Percentiles rank a stretch among this genome's conserved stretches.
Conservation (phyloP, 2,888 invertebrate species). For the Idaea dimidiata region DNA sequence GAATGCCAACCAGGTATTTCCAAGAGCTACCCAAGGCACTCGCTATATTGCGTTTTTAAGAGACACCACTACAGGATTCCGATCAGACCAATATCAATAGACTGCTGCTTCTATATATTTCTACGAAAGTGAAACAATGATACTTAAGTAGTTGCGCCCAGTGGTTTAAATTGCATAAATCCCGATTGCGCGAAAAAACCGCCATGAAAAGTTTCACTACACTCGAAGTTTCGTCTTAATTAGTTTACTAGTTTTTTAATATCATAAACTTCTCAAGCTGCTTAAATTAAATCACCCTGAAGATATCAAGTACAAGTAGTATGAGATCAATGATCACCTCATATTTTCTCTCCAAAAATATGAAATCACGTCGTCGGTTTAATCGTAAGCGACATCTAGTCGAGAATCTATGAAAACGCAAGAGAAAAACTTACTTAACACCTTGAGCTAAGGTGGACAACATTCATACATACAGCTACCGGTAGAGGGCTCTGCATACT, state of each 20-base stretch:
- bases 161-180: too few species aligned
- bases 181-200: too few species aligned
- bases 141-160: background rate
- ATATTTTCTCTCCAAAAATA: background rate
- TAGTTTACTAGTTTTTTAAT: too few species aligned
- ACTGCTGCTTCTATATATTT: background rate
- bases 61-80: background rate
- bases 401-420: background rate
- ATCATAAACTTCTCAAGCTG: too few species aligned
- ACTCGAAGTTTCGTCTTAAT: too few species aligned
- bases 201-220: too few species aligned
- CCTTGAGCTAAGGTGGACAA: background rate
- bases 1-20: background rate
- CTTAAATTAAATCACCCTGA: too few species aligned
- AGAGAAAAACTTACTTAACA: background rate
- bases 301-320: too few species aligned
- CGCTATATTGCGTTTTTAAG: background rate
- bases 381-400: slow-evolving; percentile 3
- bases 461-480: background rate
- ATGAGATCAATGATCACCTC: too few species aligned
- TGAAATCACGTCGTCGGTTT: background rate
- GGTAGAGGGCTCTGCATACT: slow-evolving; percentile 6
- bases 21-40: background rate
- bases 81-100: background rate
- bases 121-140: background rate